These are phyloP conservation scores for Romanogobio albipinnatus DNA, from an alignment of 2,113 vertebrate genomes.

Conservation along the genomic window DNA sequence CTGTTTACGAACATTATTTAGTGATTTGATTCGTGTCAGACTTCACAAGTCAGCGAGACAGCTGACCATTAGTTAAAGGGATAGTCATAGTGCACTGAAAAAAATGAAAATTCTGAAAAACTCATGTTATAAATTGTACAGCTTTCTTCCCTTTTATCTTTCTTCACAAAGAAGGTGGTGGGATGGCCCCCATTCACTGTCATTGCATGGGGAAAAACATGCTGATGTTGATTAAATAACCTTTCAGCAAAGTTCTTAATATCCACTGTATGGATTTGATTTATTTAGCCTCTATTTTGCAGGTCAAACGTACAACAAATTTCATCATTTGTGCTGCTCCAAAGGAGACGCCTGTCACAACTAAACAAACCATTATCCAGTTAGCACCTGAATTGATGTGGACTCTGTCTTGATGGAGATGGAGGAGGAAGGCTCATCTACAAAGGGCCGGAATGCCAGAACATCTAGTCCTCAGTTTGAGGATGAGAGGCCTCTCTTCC, in stretches of 20 bases:
- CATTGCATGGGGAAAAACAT: neutral
- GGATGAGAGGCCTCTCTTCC: slow-evolving; percentile 89
- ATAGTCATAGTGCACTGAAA: neutral
- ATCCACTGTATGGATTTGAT: neutral
- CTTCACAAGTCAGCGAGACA: neutral
- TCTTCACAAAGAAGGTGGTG: neutral
- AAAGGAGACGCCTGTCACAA: neutral
- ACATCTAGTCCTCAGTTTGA: slow-evolving; percentile 24
- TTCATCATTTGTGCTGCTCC: neutral
- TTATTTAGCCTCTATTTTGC: neutral
- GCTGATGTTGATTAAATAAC: neutral
- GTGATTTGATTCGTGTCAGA: neutral
- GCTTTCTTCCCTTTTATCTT: neutral
- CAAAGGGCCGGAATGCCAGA: slow-evolving; percentile 67
- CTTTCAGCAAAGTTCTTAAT: neutral
- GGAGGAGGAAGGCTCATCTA: slow-evolving; percentile 60
- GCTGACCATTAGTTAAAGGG: neutral
- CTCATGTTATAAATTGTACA: neutral
- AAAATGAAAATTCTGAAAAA: neutral
- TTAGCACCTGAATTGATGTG: neutral
- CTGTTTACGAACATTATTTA: neutral
- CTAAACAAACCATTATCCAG: neutral
- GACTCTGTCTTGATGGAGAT: slow-evolving; percentile 33
- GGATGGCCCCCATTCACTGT: neutral
- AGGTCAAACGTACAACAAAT: neutral